These are phyloP conservation scores for Linyphia triangularis DNA, from an alignment of 2,888 invertebrate genomes.

Conservation along the genomic window DNA sequence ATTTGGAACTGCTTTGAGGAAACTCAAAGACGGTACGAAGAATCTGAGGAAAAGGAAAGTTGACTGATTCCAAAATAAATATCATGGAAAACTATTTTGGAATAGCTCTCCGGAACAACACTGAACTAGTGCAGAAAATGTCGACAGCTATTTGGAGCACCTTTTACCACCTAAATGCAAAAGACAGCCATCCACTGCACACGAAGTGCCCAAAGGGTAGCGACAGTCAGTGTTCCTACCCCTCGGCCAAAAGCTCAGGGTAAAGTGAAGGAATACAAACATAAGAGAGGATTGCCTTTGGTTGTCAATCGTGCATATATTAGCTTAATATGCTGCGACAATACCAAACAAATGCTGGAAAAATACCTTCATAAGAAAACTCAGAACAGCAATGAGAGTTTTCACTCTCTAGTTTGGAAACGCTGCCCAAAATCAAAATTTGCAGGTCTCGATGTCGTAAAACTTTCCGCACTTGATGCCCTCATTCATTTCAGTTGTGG, in stretches of 20 bases:
- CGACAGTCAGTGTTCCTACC: neutral
- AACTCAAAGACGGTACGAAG: neutral
- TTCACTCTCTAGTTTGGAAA: neutral
- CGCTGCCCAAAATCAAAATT: neutral
- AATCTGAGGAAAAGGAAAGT: neutral
- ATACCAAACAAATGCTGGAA: neutral
- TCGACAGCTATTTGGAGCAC: neutral
- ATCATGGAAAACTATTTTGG: conserved; percentile 14
- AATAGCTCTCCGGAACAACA: neutral
- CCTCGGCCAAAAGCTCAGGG: neutral
- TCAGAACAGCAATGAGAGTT: neutral
- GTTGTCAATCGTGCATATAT: neutral
- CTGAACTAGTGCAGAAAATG: neutral
- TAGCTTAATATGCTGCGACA: neutral
- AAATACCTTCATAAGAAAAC: neutral
- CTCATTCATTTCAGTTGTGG: neutral
- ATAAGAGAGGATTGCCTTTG: neutral
- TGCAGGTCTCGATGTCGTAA: neutral
- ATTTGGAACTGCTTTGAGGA: neutral
- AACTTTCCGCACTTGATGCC: neutral
- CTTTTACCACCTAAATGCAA: neutral
- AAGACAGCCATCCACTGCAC: neutral
- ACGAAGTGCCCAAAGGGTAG: neutral
- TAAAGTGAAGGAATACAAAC: neutral
- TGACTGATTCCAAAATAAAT: neutral